Base-by-base conservation (phyloP, 2,113 vertebrate genomes). In the Capreolus pygargus region DNA sequence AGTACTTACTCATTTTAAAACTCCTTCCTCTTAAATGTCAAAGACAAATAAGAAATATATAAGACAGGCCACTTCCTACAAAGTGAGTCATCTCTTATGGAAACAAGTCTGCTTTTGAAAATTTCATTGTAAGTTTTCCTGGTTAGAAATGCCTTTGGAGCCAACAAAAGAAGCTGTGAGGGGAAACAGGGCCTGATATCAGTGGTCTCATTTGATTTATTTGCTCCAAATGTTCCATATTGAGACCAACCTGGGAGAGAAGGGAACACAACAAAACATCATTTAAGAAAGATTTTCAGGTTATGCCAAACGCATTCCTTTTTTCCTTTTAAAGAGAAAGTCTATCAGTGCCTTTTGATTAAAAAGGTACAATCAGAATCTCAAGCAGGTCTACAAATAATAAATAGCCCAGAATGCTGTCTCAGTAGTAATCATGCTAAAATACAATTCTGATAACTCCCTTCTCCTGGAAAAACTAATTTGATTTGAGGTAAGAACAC, bases 1-100 rank as follows among this genome's bases (percentile, higher is more conserved):
- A 97, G 95, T 91, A 96, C 96, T 98, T 92, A 96, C 78, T 97
- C 74, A 67, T 81, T 95, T 98, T 74, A 97, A 97, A 98, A 95
- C 15, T 93, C 91, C 52, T 90, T 97, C 50, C 94, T 97, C 94
- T 97, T 89, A 97, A 98, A 98, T 97, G 94, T 97, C 97, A 98
- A 84, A 96, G 94, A 95, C 89, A 96, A 94, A 90, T 86, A 78
- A 93, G 96, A 36, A 97, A 89, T 58, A 79, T 89, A 17, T 91
- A 97, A 97, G 95, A 95, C 33, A 86, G 94, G 95, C 94, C 58
- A 76, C 96, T 97, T 98, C 92, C 98, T 97, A 97, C 94, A 85
- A 86, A 93, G 89, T 97, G 97, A 97, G 93, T 98, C 98, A 97
- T 93, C 86, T 50, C 90, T 86, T 86, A n/a, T 28, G 94, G 93